A percentile compares a stretch with the other conserved stretches of the same genome.
Conservation (phyloP, 2,113 vertebrate genomes). For the Ginglymostoma cirratum region DNA sequence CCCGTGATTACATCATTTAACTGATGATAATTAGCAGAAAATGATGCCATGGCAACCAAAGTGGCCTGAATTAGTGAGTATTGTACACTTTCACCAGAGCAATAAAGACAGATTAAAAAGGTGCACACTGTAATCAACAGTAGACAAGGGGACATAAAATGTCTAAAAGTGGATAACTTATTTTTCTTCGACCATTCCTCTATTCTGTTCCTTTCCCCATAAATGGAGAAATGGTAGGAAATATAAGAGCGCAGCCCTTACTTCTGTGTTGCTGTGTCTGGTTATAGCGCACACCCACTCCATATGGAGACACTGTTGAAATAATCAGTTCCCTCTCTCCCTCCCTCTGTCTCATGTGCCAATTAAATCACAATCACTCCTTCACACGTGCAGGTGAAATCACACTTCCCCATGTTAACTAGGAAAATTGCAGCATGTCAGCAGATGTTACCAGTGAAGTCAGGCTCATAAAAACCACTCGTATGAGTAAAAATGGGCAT, state of each 20-base stretch:
- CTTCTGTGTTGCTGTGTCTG: not conserved
- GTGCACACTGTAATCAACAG: slow-evolving; percentile 16
- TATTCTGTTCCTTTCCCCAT: not conserved
- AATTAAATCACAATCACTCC: slow-evolving; percentile 31
- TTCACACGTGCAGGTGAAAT: slow-evolving; percentile 35
- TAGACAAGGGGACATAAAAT: not conserved
- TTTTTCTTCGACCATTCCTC: not conserved
- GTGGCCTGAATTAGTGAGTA: not conserved
- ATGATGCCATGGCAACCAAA: slow-evolving; percentile 25
- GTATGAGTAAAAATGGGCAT: not conserved
- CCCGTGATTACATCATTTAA: slow-evolving; percentile 12
- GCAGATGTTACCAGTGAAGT: slow-evolving; percentile 32
- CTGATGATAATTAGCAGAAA: slow-evolving; percentile 28
- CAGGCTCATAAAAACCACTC: not conserved
- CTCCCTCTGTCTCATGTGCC: slow-evolving; percentile 1
- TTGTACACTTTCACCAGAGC: slow-evolving; percentile 25
- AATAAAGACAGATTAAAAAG: slow-evolving; percentile 9
- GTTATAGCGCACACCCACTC: slow-evolving; percentile 12
- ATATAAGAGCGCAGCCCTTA: slow-evolving; percentile 4
- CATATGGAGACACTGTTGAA: slow-evolving; percentile 28
- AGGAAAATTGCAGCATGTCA: not conserved
- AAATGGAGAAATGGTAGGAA: not conserved
- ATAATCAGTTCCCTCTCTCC: not conserved
- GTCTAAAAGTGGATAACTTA: not conserved
- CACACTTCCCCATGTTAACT: slow-evolving; percentile 32